Conservation (phyloP, 2,888 invertebrate genomes). For the Tiphia femorata region DNA sequence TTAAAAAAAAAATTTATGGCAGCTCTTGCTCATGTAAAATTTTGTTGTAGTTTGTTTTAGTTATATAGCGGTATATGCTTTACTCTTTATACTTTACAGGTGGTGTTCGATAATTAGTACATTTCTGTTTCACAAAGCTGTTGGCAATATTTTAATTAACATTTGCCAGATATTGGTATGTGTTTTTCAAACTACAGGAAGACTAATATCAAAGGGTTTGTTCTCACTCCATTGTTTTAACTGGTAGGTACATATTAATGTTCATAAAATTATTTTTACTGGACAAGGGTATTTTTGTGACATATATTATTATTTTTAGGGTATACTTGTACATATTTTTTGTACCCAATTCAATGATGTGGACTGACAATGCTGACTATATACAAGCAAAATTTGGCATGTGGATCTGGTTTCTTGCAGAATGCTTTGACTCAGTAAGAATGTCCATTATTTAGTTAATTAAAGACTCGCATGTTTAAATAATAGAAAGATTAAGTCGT, state of each 20-base stretch:
- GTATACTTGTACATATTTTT: constrained; percentile 48
- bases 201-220: constrained; percentile 41
- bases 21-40: too few species aligned
- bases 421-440: constrained; percentile 54
- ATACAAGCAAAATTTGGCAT: constrained; percentile 38
- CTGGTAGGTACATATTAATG: constrained; percentile 56
- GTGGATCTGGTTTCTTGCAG: constrained; percentile 53
- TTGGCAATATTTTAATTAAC: constrained; percentile 39
- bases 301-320: too few species aligned
- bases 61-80: too few species aligned
- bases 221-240: constrained; percentile 48
- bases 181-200: constrained; percentile 36
- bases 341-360: constrained; percentile 49
- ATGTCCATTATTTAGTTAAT: background rate
- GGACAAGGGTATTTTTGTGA: too few species aligned
- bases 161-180: constrained; percentile 44
- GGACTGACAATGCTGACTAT: constrained; percentile 36
- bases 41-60: too few species aligned
- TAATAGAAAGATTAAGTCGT: background rate
- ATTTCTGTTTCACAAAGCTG: constrained; percentile 46
- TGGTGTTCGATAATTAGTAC: constrained; percentile 33
- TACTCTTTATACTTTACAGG: constrained; percentile 18
- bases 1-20: too few species aligned
- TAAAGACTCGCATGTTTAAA: too few species aligned
- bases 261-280: too few species aligned